Evolutionary conservation across 2,113 vertebrate species (phyloP).

Genomic region (Tychaedon coryphoeus): DNA sequence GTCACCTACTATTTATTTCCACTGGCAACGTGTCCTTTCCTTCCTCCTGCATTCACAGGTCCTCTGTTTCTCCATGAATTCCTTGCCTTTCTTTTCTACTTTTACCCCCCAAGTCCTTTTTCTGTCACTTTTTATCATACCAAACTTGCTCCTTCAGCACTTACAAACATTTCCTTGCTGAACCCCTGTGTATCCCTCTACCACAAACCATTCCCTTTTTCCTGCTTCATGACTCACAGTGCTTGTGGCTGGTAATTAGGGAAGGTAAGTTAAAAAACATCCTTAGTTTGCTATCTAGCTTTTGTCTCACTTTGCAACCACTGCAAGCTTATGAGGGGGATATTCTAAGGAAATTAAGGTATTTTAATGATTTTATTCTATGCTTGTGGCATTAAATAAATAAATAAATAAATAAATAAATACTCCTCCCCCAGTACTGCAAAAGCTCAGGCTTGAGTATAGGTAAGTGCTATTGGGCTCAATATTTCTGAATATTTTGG

Average conservation of each 20-base stretch:
- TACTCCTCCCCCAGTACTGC: background rate
- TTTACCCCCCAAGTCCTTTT: accelerated
- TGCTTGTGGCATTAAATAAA: background rate
- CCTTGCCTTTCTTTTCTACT: background rate
- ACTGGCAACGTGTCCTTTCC: background rate
- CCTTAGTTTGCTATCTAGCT: background rate
- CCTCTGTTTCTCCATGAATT: background rate
- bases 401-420: background rate
- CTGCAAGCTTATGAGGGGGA: background rate
- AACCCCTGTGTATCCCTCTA: background rate
- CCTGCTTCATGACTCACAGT: background rate
- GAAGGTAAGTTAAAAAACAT: background rate
- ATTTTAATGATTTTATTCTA: background rate
- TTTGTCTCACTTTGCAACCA: background rate
- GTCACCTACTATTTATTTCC: background rate
- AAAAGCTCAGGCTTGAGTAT: background rate
- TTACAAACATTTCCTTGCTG: background rate
- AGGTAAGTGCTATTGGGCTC: background rate
- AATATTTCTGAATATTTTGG: background rate
- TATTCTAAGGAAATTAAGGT: background rate
- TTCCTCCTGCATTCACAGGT: background rate
- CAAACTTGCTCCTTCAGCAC: background rate
- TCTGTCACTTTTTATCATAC: background rate
- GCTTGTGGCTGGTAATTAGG: background rate
- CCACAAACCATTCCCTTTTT: background rate